phyloP scores from a whole-genome alignment of 2,888 invertebrate species.

The Osedax fenrisi region DNA sequence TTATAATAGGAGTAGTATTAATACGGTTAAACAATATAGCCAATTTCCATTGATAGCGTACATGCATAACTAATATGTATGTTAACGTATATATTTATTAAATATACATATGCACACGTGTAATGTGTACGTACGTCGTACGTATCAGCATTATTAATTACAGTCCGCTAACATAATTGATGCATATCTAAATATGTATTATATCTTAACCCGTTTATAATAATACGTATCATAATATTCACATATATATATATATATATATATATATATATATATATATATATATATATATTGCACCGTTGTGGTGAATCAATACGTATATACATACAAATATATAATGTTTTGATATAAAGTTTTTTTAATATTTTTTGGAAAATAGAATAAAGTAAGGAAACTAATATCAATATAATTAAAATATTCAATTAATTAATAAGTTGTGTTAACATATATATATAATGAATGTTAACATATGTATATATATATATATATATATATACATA shows the following conservation, averaged over 20 bases:
- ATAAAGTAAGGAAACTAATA: no score
- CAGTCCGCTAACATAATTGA: no score
- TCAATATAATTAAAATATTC: background rate
- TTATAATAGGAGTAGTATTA: background rate
- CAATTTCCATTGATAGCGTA: no score
- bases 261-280: background rate
- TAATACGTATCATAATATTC: background rate
- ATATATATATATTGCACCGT: background rate
- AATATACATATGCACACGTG: no score
- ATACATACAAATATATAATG: no score
- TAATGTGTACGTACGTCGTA: no score
- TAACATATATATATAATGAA: background rate
- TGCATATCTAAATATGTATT: background rate
- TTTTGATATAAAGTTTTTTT: no score
- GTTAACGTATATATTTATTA: no score
- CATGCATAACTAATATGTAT: no score
- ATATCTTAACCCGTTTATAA: background rate
- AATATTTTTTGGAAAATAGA: no score
- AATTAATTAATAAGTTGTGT: no score
- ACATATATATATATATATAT: background rate
- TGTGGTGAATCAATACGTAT: background rate
- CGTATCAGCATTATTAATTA: no score
- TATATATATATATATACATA: background rate
- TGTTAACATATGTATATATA: background rate
- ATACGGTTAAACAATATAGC: background rate